phyloP scores from a whole-genome alignment of 92 coral and sea anemone species.

The Siderastrea radians region DNA sequence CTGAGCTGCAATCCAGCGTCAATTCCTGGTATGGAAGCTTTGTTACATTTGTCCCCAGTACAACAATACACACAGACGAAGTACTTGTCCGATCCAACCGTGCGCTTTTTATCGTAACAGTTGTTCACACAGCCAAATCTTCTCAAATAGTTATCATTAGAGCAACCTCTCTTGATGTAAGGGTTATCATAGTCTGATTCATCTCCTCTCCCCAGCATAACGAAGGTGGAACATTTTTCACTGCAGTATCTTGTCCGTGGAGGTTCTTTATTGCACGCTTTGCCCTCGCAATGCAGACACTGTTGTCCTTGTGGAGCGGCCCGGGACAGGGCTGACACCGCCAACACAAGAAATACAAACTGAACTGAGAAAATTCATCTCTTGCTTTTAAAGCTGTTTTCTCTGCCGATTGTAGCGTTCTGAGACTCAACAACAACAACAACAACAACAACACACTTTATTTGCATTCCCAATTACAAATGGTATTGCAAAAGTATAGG shows the following conservation, averaged over 20 bases:
- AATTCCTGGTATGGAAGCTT: slow-evolving; percentile 2
- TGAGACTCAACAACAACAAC: no score
- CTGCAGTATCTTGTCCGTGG: background rate
- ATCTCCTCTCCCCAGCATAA: slow-evolving; percentile 2
- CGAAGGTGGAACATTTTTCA: slow-evolving; percentile 4
- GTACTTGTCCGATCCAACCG: slow-evolving; percentile 1
- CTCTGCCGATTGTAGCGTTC: background rate
- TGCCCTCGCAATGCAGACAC: background rate
- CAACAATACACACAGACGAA: slow-evolving; percentile 16
- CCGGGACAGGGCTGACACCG: background rate
- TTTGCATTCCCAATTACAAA: no score
- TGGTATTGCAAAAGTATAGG: no score
- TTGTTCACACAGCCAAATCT: slow-evolving; percentile 3
- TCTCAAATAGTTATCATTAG: background rate
- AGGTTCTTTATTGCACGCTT: background rate
- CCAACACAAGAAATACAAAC: background rate
- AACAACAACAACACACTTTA: no score
- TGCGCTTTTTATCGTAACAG: background rate
- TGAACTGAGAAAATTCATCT: background rate
- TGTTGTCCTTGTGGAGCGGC: slow-evolving; percentile 6
- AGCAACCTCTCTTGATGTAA: background rate
- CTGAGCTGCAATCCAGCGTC: background rate
- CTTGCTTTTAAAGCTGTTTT: background rate
- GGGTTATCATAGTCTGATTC: background rate
- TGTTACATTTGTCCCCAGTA: slow-evolving; percentile 13